These are phyloP conservation scores for Lophotriccus pileatus DNA, from an alignment of 2,797 vertebrate species.

Conservation along the genomic window DNA sequence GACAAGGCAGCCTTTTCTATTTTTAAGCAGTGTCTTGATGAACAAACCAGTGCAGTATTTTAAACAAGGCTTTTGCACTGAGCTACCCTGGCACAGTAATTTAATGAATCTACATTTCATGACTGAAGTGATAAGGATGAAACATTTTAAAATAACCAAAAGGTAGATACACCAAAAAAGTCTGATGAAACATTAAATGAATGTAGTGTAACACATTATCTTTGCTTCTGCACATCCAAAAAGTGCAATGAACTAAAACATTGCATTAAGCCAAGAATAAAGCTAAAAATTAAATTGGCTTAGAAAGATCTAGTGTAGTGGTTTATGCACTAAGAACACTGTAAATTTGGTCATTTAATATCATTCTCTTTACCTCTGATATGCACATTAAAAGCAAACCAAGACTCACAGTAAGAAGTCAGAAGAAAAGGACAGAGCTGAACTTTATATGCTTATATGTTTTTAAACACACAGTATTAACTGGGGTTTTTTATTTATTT, in stretches of 20 bases:
- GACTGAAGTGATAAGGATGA: constrained; percentile 80
- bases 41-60: constrained; percentile 60
- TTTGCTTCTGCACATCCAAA: constrained; percentile 83
- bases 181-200: constrained; percentile 83
- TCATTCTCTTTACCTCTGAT: constrained; percentile 70
- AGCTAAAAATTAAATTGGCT: constrained; percentile 84
- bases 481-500: constrained; percentile 58
- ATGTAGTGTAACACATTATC: constrained; percentile 83
- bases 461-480: constrained; percentile 42
- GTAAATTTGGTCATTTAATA: constrained; percentile 78
- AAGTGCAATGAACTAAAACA: constrained; percentile 84
- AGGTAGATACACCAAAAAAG: constrained; percentile 81
- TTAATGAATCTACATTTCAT: constrained; percentile 79
- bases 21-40: constrained; percentile 13
- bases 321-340: constrained; percentile 79
- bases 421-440: neutral
- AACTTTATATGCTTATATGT: neutral
- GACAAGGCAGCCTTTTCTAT: constrained; percentile 28
- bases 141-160: constrained; percentile 82
- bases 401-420: neutral
- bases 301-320: constrained; percentile 76
- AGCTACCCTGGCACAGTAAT: constrained; percentile 67
- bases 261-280: constrained; percentile 83
- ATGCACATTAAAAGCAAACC: constrained; percentile 54
- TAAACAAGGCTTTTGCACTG: constrained; percentile 50